Percentiles rank a stretch among this genome's conserved stretches.
phyloP scores from a whole-genome alignment of 1,140 invertebrate genomes.

The Anagrus nilaparvatae region DNA sequence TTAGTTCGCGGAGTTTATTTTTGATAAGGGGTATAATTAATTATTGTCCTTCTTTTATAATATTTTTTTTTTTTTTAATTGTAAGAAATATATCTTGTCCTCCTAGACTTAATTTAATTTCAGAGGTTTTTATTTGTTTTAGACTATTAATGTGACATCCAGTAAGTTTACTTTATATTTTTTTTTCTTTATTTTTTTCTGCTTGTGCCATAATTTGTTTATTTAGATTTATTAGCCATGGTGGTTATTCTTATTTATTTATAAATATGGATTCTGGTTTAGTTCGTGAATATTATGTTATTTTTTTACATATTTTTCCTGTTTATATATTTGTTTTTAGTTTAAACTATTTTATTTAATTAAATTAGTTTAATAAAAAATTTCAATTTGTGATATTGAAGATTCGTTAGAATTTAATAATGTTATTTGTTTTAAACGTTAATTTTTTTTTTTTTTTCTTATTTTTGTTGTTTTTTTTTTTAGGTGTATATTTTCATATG shows the following conservation, averaged over 20 bases:
- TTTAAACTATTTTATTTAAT: slow-evolving; percentile 45
- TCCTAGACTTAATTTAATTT: slow-evolving; percentile 31
- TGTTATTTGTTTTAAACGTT: slow-evolving; percentile 27
- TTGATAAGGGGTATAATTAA: slow-evolving; percentile 34
- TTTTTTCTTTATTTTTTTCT: slow-evolving; percentile 39
- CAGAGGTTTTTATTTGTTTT: too few relatives aligned
- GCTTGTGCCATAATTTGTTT: slow-evolving; percentile 39
- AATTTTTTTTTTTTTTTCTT: slow-evolving; percentile 33
- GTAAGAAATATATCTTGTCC: slow-evolving; percentile 35
- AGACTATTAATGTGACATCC: too few relatives aligned
- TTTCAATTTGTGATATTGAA: slow-evolving; percentile 50
- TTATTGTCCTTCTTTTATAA: slow-evolving; percentile 30
- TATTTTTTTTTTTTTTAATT: slow-evolving; percentile 52
- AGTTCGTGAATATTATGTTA: slow-evolving; percentile 34
- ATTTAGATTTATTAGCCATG: slow-evolving; percentile 22
- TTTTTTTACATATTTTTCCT: slow-evolving; percentile 32
- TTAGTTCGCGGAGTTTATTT: slow-evolving; percentile 32
- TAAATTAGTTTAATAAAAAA: slow-evolving; percentile 52
- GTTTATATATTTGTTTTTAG: slow-evolving; percentile 49
- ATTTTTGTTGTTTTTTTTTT: slow-evolving; percentile 24
- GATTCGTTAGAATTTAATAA: slow-evolving; percentile 39
- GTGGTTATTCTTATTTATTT: slow-evolving; percentile 38
- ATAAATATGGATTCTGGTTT: slow-evolving; percentile 46
- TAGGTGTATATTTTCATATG: slow-evolving; percentile 39
- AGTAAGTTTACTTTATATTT: slow-evolving; percentile 48